Conservation (phyloP, 2,113 vertebrate species). For the Phalacrocorax carbo region DNA sequence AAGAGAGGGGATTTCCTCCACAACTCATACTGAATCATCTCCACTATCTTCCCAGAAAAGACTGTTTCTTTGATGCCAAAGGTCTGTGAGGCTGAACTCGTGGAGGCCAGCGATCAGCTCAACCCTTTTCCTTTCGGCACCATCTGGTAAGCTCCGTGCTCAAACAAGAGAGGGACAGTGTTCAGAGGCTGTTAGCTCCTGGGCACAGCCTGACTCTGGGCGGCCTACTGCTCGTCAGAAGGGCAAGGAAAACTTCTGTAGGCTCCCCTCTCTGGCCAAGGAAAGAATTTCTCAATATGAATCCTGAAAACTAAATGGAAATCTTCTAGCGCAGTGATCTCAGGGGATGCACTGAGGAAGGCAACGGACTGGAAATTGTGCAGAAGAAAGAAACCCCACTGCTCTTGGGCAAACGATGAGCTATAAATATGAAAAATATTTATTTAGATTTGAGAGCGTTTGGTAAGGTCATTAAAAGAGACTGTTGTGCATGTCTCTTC, state of each 20-base stretch:
- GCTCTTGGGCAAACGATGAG: not conserved
- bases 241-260: not conserved
- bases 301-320: not conserved
- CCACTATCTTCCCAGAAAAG: not conserved
- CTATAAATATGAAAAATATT: not conserved
- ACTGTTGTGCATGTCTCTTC: not conserved
- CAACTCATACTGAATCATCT: not conserved
- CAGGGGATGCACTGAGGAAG: not conserved
- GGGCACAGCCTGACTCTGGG: not conserved
- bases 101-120: not conserved
- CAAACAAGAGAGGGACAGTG: not conserved
- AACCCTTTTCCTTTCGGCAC: not conserved
- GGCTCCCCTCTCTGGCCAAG: not conserved
- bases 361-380: not conserved
- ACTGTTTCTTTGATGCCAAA: not conserved
- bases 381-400: not conserved
- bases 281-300: not conserved
- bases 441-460: not conserved
- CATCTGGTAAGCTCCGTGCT: not conserved
- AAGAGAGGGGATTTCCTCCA: not conserved
- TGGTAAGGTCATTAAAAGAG: constrained; percentile 7
- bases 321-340: not conserved
- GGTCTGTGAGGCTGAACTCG: not conserved
- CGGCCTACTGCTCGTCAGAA: not conserved
- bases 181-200: not conserved